phyloP scores from a whole-genome alignment of 2,888 invertebrate species.

The Ferdinandea cuprea region DNA sequence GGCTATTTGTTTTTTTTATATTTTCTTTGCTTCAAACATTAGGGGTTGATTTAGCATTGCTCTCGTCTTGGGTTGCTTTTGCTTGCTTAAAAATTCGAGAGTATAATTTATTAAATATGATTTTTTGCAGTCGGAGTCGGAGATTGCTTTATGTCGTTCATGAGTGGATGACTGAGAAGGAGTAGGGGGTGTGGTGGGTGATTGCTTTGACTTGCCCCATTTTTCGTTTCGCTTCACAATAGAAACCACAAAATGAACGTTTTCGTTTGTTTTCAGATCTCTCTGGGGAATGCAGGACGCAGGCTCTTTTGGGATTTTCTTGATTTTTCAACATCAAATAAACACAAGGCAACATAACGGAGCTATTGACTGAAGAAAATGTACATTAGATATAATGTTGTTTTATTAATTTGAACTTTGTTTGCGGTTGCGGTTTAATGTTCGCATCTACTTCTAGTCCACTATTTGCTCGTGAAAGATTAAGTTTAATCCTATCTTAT shows the following conservation, averaged over 20 bases:
- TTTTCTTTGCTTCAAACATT: constrained; percentile 3
- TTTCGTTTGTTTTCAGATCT: constrained; percentile 61
- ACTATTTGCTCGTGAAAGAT: too few species aligned
- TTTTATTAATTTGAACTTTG: constrained; percentile 66
- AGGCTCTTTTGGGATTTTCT: constrained; percentile 52
- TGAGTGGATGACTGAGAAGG: neutral
- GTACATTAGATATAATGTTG: constrained; percentile 16
- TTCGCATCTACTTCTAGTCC: neutral
- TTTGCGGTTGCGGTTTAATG: constrained; percentile 20
- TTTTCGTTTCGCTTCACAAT: constrained; percentile 1
- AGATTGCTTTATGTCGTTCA: constrained; percentile 44
- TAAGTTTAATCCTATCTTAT: too few species aligned
- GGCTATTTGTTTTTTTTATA: neutral
- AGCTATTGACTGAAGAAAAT: constrained; percentile 23
- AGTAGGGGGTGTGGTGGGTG: neutral
- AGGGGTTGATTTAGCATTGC: constrained; percentile 28
- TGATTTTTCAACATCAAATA: constrained; percentile 25
- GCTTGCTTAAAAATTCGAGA: constrained; percentile 25
- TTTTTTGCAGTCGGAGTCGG: constrained; percentile 40
- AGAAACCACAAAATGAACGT: constrained; percentile 54
- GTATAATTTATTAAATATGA: constrained; percentile 70
- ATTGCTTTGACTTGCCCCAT: constrained; percentile 4
- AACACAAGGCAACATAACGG: constrained; percentile 2
- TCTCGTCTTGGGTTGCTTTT: neutral
- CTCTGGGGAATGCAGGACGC: constrained; percentile 52